Percentiles rank a stretch among this genome's conserved stretches.
phyloP scores from a whole-genome alignment of 2,113 vertebrate genomes.

The Cyprinus carpio region DNA sequence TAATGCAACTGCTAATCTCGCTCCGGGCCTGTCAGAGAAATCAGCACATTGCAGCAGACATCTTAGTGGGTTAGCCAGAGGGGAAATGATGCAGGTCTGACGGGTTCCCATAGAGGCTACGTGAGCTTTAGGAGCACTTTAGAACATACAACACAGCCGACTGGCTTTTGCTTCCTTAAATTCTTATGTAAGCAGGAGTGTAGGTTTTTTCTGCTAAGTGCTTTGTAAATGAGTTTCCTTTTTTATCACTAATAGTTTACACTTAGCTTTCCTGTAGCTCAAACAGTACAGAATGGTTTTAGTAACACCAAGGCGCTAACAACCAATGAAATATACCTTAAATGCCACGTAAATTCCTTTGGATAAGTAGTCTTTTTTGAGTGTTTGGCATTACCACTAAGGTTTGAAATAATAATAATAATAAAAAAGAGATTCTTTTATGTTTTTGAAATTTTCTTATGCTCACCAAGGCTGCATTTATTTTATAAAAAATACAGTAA shows the following conservation, averaged over 20 bases:
- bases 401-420: too few relatives aligned
- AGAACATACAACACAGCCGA: not conserved
- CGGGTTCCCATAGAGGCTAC: not conserved
- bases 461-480: too few relatives aligned
- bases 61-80: not conserved
- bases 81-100: not conserved
- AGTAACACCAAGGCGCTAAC: not conserved
- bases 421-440: too few relatives aligned
- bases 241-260: not conserved
- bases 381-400: too few relatives aligned
- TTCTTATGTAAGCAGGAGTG: not conserved
- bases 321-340: not conserved
- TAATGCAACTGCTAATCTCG: constrained; percentile 13
- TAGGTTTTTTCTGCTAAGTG: not conserved
- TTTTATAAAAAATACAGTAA: too few relatives aligned
- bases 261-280: not conserved
- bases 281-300: not conserved
- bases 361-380: not conserved
- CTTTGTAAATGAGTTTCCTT: not conserved
- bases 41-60: not conserved
- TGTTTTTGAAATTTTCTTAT: too few relatives aligned
- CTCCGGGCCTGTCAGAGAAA: constrained; percentile 6
- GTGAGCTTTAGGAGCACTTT: not conserved
- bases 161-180: not conserved
- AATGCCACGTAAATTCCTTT: not conserved